A percentile compares a stretch with the other conserved stretches of the same genome.
Evolutionary conservation across 2,888 invertebrate species (phyloP).

Genomic region (Antitype chi): DNA sequence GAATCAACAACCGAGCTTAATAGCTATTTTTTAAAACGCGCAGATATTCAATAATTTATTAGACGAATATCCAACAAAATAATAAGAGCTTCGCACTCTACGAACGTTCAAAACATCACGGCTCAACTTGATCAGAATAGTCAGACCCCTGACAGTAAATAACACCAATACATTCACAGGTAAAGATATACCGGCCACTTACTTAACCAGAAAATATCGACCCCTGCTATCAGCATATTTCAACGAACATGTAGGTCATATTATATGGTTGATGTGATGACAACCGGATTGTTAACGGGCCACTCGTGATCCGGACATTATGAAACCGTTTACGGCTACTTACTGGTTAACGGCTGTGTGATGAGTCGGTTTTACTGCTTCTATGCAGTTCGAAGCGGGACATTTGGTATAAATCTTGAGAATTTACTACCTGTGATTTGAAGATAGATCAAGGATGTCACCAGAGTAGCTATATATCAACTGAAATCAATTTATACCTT

Average conservation of each 20-base stretch:
- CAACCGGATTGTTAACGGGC: slow-evolving; percentile 4
- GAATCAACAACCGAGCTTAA: slow-evolving; percentile 65
- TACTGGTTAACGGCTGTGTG: slow-evolving; percentile 1
- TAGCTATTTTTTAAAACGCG: slow-evolving; percentile 62
- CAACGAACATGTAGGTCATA: not conserved
- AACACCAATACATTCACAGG: not conserved
- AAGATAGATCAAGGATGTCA: not conserved
- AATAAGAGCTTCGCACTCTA: not conserved
- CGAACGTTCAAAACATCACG: not conserved
- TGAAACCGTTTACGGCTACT: slow-evolving; percentile 31
- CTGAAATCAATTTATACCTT: not conserved
- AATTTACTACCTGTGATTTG: slow-evolving; percentile 7
- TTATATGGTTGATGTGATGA: not conserved
- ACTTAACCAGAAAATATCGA: not conserved
- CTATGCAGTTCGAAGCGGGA: slow-evolving; percentile 18
- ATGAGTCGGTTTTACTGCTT: slow-evolving; percentile 13
- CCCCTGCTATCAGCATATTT: not conserved
- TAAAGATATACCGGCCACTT: not conserved
- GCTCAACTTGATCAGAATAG: slow-evolving; percentile 24
- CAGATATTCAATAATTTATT: slow-evolving; percentile 65
- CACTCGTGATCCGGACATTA: slow-evolving; percentile 32
- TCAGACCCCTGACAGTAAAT: not conserved
- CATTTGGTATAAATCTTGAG: slow-evolving; percentile 18
- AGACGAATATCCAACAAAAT: slow-evolving; percentile 13
- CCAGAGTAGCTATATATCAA: not conserved